Base-by-base conservation (phyloP, 2,888 invertebrate species). In the Plemyria rubiginata region DNA sequence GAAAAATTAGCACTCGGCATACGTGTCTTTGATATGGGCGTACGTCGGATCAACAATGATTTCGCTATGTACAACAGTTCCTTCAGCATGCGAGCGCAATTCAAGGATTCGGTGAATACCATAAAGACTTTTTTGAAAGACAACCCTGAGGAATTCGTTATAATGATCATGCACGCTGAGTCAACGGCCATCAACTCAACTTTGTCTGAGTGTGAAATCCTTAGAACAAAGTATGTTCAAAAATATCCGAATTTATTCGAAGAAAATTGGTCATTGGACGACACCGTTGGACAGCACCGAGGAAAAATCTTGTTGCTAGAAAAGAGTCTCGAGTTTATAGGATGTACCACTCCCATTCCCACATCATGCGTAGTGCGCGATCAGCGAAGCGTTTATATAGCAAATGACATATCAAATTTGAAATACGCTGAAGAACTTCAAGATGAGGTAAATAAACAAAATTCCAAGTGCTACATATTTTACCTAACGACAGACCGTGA, bases 1-100 rank as follows among this genome's bases (percentile, higher is more conserved):
- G 43, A 43, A 15, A 43, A 43, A 43, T 43, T 43, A 43, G 15
- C 13, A 15, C 15, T 43, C 15, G 43, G 43, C 49, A 28, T 49
- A 28, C 49, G 32, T 49, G 49, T 49, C 32, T 49, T 49, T 49
- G 28, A 29, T 49, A n/a, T 43, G 43, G 43, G 43, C 43, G 43
- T 43, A 43, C 43, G 43, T 43, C 43, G 32, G 15, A 32, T 51
- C 16, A 36, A 38, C 51, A 51, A 51, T 16, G 15, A 43, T 43
- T 43, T 43, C 6, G 43, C 43, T 43, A n/a, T 49, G 28, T 49
- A 49, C 12, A 49, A 49, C n/a, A 49, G 49, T 15, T 43, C 43
- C 43, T 43, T 43, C 43, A 43, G 43, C 43, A 43, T 43, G 43
- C 43, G 43, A 43, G 43, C 43, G 43, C 43, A 43, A 43, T 43